Percentiles rank a stretch among this genome's conserved stretches.
These are phyloP conservation scores for Clarias platycephalus DNA, from an alignment of 2,797 vertebrate species.

Conservation along the genomic window DNA sequence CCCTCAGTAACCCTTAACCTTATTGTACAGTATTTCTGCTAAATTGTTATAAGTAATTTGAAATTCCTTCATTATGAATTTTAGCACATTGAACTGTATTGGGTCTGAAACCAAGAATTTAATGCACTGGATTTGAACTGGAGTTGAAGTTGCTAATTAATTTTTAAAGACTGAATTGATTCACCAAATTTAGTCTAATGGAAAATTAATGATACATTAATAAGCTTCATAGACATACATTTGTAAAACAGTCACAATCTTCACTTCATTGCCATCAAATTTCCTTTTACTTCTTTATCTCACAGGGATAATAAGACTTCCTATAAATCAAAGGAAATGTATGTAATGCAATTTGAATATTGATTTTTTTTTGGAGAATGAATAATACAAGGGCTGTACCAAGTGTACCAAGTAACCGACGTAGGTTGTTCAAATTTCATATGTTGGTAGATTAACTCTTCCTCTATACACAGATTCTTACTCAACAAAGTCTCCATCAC, in stretches of 20 bases:
- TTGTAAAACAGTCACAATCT: neutral
- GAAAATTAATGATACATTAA: neutral
- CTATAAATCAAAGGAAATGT: neutral
- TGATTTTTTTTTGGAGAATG: neutral
- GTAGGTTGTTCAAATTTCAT: too few relatives aligned
- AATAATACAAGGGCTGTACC: neutral
- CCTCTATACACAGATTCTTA: too few relatives aligned
- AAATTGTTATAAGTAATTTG: neutral
- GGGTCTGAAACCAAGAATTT: neutral
- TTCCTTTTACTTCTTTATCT: slow-evolving; percentile 5
- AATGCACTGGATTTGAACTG: neutral
- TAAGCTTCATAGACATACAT: neutral
- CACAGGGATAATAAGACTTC: neutral
- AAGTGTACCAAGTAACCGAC: too few relatives aligned
- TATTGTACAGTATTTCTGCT: neutral
- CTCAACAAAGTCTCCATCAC: too few relatives aligned
- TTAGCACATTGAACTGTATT: neutral
- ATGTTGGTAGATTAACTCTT: too few relatives aligned
- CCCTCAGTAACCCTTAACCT: neutral
- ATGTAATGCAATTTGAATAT: neutral
- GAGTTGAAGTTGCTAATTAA: neutral
- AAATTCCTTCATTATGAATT: neutral
- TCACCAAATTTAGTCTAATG: slow-evolving; percentile 3
- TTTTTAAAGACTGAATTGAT: neutral
- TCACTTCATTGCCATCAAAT: neutral